Evolutionary conservation across 2,888 invertebrate species (phyloP), one percentile per base, ranked within the genome.

Genomic region (Chironomus riparius): DNA sequence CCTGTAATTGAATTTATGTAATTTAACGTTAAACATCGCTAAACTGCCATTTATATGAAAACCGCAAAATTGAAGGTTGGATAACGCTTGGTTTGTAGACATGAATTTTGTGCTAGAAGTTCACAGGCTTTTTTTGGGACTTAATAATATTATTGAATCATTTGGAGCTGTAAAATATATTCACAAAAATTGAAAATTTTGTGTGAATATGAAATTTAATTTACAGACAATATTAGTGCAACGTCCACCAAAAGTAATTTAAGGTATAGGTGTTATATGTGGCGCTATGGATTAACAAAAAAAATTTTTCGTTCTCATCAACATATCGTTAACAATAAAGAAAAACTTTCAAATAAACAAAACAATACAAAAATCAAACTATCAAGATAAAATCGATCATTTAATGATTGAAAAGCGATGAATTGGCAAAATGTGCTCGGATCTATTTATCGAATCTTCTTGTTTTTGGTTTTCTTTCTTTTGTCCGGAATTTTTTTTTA

Each of bases 41-140:
- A 56, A 71, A 50, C 50, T 56, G 22, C 71, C 48, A 70, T 47
- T 70, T 70, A 70, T 13, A 18, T 56, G 18, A 56, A 38, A 47
- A 70, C 70, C 70, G 47, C 70, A 70, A 47, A 70, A 47, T 47
- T 18, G 65, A 65, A 65, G 56, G 56, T 56, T 56, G 38, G 10
- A 38, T 38, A 38, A 56, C 18, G 15, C 7, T 56, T 15, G 18
- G 18, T 56, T 18, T 18, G 7, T 3, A 56, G 15, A 56, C 56
- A 56, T 18, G 15, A 56, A 38, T 38, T 38, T 38, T 7, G 10
- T 38, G 38, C 38, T 38, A 10, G 38, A 38, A 38, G 2, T 38
- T 38, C 38, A 38, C 38, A 38, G 38, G 38, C 5, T 4, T 28
- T 3, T 28, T 28, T 28, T 28, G 28, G 28, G 4, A 28, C 28